Evolutionary conservation across 2,797 vertebrate genomes (phyloP).

Genomic region (Ceyx erithaca): DNA sequence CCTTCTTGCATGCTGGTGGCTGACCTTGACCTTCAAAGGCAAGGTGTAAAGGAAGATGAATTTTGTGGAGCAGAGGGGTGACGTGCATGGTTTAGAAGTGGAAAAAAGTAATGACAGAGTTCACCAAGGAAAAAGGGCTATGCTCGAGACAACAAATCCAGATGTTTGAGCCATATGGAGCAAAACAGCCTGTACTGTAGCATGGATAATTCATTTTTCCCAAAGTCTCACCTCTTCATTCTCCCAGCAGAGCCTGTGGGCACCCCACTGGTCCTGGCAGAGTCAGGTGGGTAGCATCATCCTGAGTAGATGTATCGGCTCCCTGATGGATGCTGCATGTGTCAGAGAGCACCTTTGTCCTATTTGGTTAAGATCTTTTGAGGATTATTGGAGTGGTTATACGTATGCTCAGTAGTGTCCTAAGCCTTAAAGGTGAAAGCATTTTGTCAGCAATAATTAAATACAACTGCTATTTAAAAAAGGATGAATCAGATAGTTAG

Average conservation of each 20-base stretch:
- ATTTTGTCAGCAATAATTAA: constrained; percentile 43
- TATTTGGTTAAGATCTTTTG: neutral
- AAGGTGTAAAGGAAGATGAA: neutral
- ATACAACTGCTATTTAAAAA: neutral
- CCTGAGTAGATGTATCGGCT: rapidly evolving
- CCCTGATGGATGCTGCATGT: neutral
- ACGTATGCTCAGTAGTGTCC: neutral
- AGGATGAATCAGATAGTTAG: neutral
- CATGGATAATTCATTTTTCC: neutral
- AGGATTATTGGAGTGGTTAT: neutral
- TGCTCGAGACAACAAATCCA: neutral
- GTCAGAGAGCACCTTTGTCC: neutral
- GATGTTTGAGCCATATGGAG: neutral
- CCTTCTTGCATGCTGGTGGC: neutral
- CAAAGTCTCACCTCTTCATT: neutral
- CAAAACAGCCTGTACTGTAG: neutral
- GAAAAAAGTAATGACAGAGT: rapidly evolving
- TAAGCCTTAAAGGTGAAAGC: neutral
- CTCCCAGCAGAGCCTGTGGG: neutral
- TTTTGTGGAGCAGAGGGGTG: neutral
- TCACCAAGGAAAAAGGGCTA: neutral
- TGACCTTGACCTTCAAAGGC: neutral
- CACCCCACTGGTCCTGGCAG: neutral
- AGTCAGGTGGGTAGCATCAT: neutral
- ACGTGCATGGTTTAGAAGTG: rapidly evolving